phyloP scores from a whole-genome alignment of 2,113 vertebrate species.

The Hypomesus transpacificus region DNA sequence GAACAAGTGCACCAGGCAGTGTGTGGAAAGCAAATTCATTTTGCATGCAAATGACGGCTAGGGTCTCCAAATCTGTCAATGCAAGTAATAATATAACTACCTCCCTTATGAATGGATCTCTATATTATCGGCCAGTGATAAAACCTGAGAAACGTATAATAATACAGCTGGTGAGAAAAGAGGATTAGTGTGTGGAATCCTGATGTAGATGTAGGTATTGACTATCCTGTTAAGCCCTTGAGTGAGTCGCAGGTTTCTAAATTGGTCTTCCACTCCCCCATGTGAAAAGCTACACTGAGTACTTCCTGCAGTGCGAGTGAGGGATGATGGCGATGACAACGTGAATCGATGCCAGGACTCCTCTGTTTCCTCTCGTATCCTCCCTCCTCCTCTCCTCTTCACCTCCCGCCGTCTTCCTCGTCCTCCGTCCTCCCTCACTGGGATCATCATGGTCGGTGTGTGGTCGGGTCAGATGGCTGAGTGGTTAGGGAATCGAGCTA shows the following conservation, averaged over 20 bases:
- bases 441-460: too few species aligned
- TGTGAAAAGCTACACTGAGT: constrained; percentile 35
- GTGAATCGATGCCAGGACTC: constrained; percentile 24
- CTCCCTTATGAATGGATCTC: too few species aligned
- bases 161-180: constrained; percentile 9
- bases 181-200: constrained; percentile 21
- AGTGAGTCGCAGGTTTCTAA: constrained; percentile 47
- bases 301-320: constrained; percentile 36
- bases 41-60: too few species aligned
- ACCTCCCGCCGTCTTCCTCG: too few species aligned
- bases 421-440: too few species aligned
- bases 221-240: constrained; percentile 30
- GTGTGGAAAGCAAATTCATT: too few species aligned
- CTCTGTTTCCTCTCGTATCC: constrained; percentile 13
- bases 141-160: constrained; percentile 30
- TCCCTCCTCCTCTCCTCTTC: neutral
- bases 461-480: too few species aligned
- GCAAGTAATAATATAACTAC: too few species aligned
- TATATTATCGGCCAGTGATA: constrained; percentile 11
- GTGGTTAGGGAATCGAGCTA: too few species aligned
- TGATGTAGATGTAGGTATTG: constrained; percentile 46
- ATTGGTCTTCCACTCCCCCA: constrained; percentile 44
- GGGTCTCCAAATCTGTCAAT: too few species aligned
- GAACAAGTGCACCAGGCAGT: too few species aligned
- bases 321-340: constrained; percentile 31